Evolutionary conservation across 2,113 vertebrate genomes (phyloP), one percentile per base, ranked within the genome.

Genomic region (Hippocampus guttulatus): DNA sequence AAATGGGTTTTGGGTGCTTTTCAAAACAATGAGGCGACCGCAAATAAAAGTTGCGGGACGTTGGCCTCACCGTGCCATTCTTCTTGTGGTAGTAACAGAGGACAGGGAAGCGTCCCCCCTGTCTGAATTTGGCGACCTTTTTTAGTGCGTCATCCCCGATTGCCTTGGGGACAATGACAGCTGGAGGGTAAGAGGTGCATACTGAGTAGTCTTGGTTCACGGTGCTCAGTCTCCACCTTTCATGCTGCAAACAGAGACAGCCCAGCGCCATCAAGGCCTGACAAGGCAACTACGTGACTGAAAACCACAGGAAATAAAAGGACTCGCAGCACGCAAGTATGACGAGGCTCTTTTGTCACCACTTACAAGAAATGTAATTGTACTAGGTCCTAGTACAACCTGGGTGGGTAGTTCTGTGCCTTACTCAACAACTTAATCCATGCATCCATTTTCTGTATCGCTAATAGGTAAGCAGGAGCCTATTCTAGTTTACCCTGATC

Each of bases 81-180:
- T 73, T 90, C 23, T 73, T 65, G 80, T 94, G 94, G 82, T 91
- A 92, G 79, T 94, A 94, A 85, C 93, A 93, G 79, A 95, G 90
- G 6, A 93, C 88, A 0, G 94, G 94, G 74, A 95, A 95, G 27
- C 94, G 85, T 1, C 94, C 93, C 0, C 93, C 92, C 33, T 93
- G 95, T 11, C 92, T 91, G 86, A 96, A 95, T 18, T 83, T 84
- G n/a, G 95, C 93, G 0, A 86, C 87, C 14, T 80, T 92, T 1
- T 52, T 25, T 70, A 95, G 45, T 6, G 70, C 14, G 0, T 84
- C 85, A 0, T 95, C 93, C 0, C 80, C 80, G 7, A 91, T 78
- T 0, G 57, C 69, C 0, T 78, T 81, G 0, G 94, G 95, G 57
- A 95, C 92, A 0, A 95, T 90, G 76, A 92, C 77, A 0, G 84